phyloP scores from a whole-genome alignment of 2,113 vertebrate species.

The Sardina pilchardus region DNA sequence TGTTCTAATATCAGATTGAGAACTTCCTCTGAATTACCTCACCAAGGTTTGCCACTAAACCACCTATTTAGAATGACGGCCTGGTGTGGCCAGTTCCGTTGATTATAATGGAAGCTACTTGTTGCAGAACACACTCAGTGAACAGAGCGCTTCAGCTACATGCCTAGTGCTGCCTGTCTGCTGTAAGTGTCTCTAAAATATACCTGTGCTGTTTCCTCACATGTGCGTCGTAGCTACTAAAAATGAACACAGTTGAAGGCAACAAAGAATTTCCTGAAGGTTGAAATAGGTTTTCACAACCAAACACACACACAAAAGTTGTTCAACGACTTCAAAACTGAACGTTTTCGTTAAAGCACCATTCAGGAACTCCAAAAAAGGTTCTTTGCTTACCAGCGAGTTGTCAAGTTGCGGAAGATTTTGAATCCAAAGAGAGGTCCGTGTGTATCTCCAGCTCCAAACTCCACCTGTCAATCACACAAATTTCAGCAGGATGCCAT shows the following conservation, averaged over 20 bases:
- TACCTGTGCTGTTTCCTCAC: neutral
- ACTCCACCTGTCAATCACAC: slow-evolving; percentile 78
- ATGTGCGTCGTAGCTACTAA: neutral
- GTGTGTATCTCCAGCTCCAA: slow-evolving; percentile 91
- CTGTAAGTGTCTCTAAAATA: neutral
- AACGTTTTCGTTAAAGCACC: neutral
- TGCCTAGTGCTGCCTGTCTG: too few relatives aligned
- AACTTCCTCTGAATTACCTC: too few relatives aligned
- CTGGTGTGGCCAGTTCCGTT: too few relatives aligned
- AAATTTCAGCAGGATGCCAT: neutral
- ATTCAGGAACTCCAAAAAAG: neutral
- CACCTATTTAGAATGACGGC: too few relatives aligned
- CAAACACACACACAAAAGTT: neutral
- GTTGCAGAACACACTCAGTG: too few relatives aligned
- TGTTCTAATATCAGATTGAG: too few relatives aligned
- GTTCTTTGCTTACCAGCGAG: slow-evolving; percentile 79
- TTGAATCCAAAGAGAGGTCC: slow-evolving; percentile 92
- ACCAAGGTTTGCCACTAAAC: too few relatives aligned
- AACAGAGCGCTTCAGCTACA: too few relatives aligned
- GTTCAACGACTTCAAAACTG: neutral
- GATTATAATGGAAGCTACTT: too few relatives aligned
- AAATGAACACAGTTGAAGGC: neutral
- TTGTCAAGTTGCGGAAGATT: slow-evolving; percentile 93
- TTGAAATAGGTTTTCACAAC: neutral
- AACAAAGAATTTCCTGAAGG: neutral